Base-by-base conservation (phyloP, 2,797 vertebrate species). In the Salmo trutta region DNA sequence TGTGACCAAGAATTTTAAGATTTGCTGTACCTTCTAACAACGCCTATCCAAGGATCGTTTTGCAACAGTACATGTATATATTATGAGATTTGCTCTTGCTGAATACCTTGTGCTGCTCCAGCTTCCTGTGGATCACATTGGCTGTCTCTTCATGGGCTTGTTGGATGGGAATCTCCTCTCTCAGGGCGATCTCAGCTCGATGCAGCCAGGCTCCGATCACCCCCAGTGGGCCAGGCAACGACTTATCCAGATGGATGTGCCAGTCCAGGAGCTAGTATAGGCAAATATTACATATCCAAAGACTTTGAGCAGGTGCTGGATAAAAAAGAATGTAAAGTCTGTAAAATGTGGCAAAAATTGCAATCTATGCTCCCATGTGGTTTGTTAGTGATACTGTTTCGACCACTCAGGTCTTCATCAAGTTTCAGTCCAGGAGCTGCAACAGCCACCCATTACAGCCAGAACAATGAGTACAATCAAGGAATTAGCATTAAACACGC, bases 81-180 rank as follows among this genome's bases (percentile, higher is more conserved):
- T 17, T 8, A 36, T 51, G 69, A 17, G 12, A 24, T 54, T 12
- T 19, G 0, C 17, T 21, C 56, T 62, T 62, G 19, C 56, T 21
- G 19, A n/a, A 67, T 92, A 99, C 98, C 96, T 97, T 98, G 56
- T 97, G 96, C n/a, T 98, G 97, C 72, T 99, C 98, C 31, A 97
- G 93, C 80, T 97, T 98, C 79, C 95, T 90, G 74, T 97, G 97
- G 77, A 99, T 95, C 10, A 93, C 91, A 62, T 98, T 97, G 27
- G 98, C 98, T 0, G 98, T 99, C 91, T 99, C 98, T 69, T 99
- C 98, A 0, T 98, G 97, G 79, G 92, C 95, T 80, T 98, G 97
- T 29, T 98, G 97, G 78, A 96, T 81, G 14, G 93, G 84, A 15
- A 99, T 91, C 86, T 99, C 98, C 79, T 99, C 98, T 83, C 94